Evolutionary conservation across 2,888 invertebrate species (phyloP).

Genomic region (Xestia sexstrigata): DNA sequence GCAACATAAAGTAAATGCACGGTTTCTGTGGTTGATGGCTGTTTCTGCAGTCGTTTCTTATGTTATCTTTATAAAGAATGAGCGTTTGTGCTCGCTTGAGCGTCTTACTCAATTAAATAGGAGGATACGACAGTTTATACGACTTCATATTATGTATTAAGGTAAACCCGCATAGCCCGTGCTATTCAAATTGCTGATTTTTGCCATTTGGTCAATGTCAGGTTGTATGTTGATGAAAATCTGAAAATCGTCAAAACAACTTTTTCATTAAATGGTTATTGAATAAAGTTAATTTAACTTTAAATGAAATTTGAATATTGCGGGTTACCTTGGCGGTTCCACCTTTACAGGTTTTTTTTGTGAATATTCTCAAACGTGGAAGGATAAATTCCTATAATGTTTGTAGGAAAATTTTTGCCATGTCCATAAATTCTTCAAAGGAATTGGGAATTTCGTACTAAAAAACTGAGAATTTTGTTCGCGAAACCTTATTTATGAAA

Average conservation of each 20-base stretch:
- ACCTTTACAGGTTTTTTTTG: background rate
- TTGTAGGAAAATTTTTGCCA: background rate
- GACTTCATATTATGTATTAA: background rate
- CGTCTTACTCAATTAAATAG: slow-evolving; percentile 19
- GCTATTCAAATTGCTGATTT: too few relatives aligned
- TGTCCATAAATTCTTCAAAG: too few relatives aligned
- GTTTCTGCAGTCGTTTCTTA: slow-evolving; percentile 23
- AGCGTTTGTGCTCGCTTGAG: slow-evolving; percentile 6
- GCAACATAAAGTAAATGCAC: slow-evolving; percentile 37
- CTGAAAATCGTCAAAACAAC: too few relatives aligned
- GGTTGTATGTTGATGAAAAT: too few relatives aligned
- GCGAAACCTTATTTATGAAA: background rate
- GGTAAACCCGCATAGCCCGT: too few relatives aligned
- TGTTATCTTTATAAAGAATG: slow-evolving; percentile 52
- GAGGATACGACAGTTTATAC: background rate
- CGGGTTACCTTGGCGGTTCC: too few relatives aligned
- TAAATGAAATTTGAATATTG: too few relatives aligned
- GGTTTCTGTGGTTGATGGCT: slow-evolving; percentile 48
- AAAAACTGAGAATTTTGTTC: background rate
- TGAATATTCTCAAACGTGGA: background rate
- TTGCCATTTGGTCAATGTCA: too few relatives aligned
- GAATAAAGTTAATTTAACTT: too few relatives aligned
- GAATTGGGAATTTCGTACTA: background rate
- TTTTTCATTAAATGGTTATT: too few relatives aligned
- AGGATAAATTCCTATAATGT: background rate